phyloP scores from a whole-genome alignment of 64 coral and sea anemone species.

The Stichodactyla helianthus region DNA sequence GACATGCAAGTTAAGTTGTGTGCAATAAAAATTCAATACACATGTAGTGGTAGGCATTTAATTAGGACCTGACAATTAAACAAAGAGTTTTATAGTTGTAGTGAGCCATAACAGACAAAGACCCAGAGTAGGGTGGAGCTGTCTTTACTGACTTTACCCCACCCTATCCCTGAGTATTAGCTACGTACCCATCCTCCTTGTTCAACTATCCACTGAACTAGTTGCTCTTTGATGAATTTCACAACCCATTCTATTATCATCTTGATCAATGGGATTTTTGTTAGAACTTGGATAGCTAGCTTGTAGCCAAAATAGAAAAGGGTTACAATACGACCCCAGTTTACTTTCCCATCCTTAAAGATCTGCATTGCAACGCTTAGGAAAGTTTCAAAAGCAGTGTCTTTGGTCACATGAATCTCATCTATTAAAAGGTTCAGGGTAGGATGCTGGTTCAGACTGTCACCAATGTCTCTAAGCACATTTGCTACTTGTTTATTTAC shows the following conservation, averaged over 20 bases:
- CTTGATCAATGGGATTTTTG: conserved; percentile 74
- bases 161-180: not conserved
- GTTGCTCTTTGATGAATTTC: conserved; percentile 78
- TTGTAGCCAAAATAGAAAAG: conserved; percentile 99
- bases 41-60: too few relatives aligned
- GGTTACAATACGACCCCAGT: conserved; percentile 95
- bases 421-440: conserved; percentile 62
- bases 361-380: conserved; percentile 76
- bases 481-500: conserved; percentile 79
- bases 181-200: conserved; percentile 95
- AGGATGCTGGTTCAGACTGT: conserved; percentile 61
- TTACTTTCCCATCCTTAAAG: conserved; percentile 77
- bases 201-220: conserved; percentile 92
- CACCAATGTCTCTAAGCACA: conserved; percentile 86
- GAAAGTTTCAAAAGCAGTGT: conserved; percentile 96
- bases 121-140: too few relatives aligned
- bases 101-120: too few relatives aligned
- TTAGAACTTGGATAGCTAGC: conserved; percentile 74
- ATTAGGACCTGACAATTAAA: too few relatives aligned
- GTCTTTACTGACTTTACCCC: too few relatives aligned
- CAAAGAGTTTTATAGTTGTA: too few relatives aligned
- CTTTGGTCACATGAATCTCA: conserved; percentile 68
- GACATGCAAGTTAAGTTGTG: too few relatives aligned
- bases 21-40: too few relatives aligned
- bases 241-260: conserved; percentile 91